phyloP scores from a whole-genome alignment of 1,140 invertebrate genomes.

The Caerostris darwini region DNA sequence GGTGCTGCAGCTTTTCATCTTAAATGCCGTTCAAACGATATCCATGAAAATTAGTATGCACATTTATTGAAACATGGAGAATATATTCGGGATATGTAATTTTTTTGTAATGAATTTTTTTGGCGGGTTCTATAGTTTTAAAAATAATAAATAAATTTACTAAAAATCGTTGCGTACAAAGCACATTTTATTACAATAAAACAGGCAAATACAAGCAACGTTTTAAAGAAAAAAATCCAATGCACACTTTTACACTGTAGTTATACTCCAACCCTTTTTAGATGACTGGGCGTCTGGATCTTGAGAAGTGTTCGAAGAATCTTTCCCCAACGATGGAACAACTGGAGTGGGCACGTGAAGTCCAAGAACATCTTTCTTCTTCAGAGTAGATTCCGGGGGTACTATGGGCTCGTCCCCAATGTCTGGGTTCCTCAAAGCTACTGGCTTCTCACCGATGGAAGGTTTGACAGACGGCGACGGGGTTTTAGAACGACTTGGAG shows the following conservation, averaged over 20 bases:
- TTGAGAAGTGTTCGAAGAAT: conserved; percentile 26
- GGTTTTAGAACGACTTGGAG: background rate
- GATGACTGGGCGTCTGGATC: background rate
- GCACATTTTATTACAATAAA: conserved; percentile 47
- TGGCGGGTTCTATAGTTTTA: background rate
- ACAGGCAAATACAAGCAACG: conserved; percentile 11
- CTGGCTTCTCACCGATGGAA: background rate
- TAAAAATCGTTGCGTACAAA: background rate
- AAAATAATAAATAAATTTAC: background rate
- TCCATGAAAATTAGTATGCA: background rate
- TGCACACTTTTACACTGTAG: conserved; percentile 63
- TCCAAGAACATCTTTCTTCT: conserved; percentile 51
- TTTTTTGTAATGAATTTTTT: background rate
- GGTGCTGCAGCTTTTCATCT: no score
- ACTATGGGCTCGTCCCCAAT: conserved; percentile 68
- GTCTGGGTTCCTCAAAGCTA: conserved; percentile 40
- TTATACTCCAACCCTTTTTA: conserved; percentile 76
- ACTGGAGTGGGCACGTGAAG: conserved; percentile 66
- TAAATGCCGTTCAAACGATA: no score
- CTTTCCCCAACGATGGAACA: conserved; percentile 47
- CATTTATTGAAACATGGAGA: background rate
- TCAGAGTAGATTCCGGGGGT: background rate
- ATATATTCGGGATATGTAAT: background rate
- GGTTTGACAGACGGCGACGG: conserved; percentile 30
- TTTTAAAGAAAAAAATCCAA: background rate